Conservation (phyloP, 2,888 invertebrate genomes). For the Dryobota labecula region DNA sequence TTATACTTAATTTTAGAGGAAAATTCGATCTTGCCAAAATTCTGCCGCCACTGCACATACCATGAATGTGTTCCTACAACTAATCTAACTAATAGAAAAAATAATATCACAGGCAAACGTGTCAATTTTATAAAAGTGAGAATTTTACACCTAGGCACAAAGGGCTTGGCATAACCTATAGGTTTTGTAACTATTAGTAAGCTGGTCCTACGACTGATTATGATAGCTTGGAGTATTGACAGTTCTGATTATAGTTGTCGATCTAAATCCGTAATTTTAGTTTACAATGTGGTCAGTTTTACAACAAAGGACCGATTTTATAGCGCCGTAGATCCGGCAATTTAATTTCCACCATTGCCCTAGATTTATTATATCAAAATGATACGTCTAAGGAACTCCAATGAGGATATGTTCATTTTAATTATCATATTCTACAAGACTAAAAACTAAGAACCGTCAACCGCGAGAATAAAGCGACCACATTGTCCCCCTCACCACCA, state of each 20-base stretch:
- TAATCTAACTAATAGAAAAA: conserved; percentile 68
- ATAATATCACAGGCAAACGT: conserved; percentile 69
- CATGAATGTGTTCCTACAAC: conserved; percentile 62
- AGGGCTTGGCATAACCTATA: conserved; percentile 37
- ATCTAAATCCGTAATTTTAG: conserved; percentile 62
- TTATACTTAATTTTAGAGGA: conserved; percentile 52
- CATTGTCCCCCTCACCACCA: conserved; percentile 78
- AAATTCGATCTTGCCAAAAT: conserved; percentile 50
- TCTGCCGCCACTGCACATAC: conserved; percentile 51
- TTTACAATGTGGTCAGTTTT: conserved; percentile 67
- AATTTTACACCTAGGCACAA: conserved; percentile 56
- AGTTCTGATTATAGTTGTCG: conserved; percentile 73
- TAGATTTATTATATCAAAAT: conserved; percentile 62
- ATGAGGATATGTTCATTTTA: conserved; percentile 59
- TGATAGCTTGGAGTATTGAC: conserved; percentile 44
- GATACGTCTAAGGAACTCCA: conserved; percentile 62
- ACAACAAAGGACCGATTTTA: conserved; percentile 59
- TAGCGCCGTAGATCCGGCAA: conserved; percentile 52
- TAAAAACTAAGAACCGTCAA: conserved; percentile 68
- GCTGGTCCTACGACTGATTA: conserved; percentile 42
- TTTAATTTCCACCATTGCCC: conserved; percentile 49
- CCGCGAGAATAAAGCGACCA: conserved; percentile 74
- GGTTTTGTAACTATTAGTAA: conserved; percentile 53
- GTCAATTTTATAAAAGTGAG: conserved; percentile 66
- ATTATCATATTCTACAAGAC: conserved; percentile 63